Conservation (phyloP, 1,140 invertebrate genomes). For the Proctacanthus coquilletti region DNA sequence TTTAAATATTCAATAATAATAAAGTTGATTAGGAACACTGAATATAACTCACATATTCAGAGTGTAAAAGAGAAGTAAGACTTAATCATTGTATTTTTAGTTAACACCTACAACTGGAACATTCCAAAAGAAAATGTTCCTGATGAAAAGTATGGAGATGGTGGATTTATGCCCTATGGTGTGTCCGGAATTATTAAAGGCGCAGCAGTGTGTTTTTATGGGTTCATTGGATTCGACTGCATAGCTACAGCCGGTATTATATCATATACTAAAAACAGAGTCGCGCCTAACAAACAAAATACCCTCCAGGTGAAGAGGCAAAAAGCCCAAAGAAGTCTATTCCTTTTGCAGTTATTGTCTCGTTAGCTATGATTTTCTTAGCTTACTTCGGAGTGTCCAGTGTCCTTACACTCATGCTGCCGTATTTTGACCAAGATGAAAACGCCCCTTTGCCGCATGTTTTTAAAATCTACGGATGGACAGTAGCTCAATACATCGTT, state of each 20-base stretch:
- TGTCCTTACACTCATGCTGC: slow-evolving; percentile 75
- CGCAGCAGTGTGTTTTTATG: slow-evolving; percentile 81
- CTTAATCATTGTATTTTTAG: not conserved
- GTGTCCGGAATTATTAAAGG: slow-evolving; percentile 62
- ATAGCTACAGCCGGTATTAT: slow-evolving; percentile 59
- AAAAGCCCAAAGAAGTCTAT: slow-evolving; percentile 77
- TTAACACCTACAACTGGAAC: slow-evolving; percentile 48
- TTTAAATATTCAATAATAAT: too few relatives aligned
- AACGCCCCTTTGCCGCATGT: slow-evolving; percentile 55
- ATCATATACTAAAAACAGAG: too few relatives aligned
- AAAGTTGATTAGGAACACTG: not conserved
- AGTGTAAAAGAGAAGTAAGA: too few relatives aligned
- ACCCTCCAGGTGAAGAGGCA: slow-evolving; percentile 57
- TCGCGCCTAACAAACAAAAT: too few relatives aligned
- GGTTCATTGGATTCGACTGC: slow-evolving; percentile 81
- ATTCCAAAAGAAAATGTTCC: slow-evolving; percentile 40
- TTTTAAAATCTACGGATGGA: slow-evolving; percentile 49
- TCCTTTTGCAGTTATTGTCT: slow-evolving; percentile 73
- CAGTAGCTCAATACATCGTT: slow-evolving; percentile 54
- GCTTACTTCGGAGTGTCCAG: slow-evolving; percentile 78
- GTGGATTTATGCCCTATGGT: slow-evolving; percentile 73
- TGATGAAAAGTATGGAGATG: slow-evolving; percentile 38
- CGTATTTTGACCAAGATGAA: slow-evolving; percentile 67
- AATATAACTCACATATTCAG: not conserved
- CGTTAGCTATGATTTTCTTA: slow-evolving; percentile 65